Base-by-base conservation (phyloP, 2,888 invertebrate species). In the Phengaris arion region DNA sequence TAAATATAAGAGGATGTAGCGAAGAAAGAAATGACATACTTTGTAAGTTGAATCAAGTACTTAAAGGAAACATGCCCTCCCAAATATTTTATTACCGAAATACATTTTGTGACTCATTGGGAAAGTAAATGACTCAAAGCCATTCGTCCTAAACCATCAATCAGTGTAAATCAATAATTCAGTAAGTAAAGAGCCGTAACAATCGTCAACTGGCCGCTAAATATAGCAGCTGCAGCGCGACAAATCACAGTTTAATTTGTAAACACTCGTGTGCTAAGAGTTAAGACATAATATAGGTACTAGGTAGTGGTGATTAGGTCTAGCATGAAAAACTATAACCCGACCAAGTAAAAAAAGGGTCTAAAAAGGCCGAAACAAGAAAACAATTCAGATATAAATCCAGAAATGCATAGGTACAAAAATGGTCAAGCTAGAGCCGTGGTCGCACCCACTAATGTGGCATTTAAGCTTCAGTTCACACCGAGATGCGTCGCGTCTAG, bases 201-300 rank as follows among this genome's bases (percentile, higher is more conserved):
- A 76, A 76, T 70, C 59, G 73, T 76, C 75, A 77, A 76, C 74
- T 74, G n/a, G 73, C 74, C 74, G 79, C 75, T 79, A 79, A 78
- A 78, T 77, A 76, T 77, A 78, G 77, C 78, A 74, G 5, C 59
- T 68, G 76, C 73, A 74, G 68, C 73, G 77, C 75, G 35, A 35
- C 75, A 78, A 77, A 77, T 73, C 52, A 77, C 52, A 48, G 12
- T 8, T 15, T 52, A 9, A 70, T 70, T 70, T 22, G 70, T 70
- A 70, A 70, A 70, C 51, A 70, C 6, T 35, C 70, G 51, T 51
- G 52, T 51, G 51, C n/a, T 22, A 59, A 22, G 9, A 10, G 9
- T 9, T 57, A 15, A 59, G 10, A 22, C 10, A 9, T 59, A 10
- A 15, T 15, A 46, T 6, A 46, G 46, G 15, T 59, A n/a, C 57